Conservation (phyloP, 2,797 vertebrate species). For the Sylvia borin region DNA sequence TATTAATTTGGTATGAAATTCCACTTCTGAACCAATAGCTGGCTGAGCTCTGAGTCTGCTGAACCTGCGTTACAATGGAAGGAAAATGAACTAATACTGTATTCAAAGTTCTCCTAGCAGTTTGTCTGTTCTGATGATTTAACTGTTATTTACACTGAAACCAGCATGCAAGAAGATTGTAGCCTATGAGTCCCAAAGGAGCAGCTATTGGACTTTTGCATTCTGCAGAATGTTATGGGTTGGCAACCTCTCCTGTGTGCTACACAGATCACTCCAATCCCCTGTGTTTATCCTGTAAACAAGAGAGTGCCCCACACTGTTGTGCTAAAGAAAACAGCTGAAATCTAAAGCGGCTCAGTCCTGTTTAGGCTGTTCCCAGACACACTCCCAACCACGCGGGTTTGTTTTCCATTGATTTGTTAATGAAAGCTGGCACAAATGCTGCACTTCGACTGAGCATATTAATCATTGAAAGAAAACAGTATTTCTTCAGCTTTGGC, state of each 20-base stretch:
- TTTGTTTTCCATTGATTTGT: slow-evolving; percentile 76
- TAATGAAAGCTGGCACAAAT: slow-evolving; percentile 75
- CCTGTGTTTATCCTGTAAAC: slow-evolving; percentile 81
- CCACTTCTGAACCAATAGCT: not conserved
- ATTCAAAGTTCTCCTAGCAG: slow-evolving; percentile 40
- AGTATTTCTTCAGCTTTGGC: slow-evolving; percentile 54
- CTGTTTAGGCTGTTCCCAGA: slow-evolving; percentile 79
- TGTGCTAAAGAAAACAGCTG: slow-evolving; percentile 75
- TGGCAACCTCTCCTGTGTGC: slow-evolving; percentile 64
- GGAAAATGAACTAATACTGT: slow-evolving; percentile 11
- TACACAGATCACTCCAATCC: slow-evolving; percentile 66
- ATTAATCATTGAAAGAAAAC: slow-evolving; percentile 66
- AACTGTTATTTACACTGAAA: slow-evolving; percentile 65
- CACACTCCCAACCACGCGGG: slow-evolving; percentile 68
- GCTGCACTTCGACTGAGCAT: slow-evolving; percentile 49
- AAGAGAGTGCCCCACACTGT: slow-evolving; percentile 74
- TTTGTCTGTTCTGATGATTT: slow-evolving; percentile 35
- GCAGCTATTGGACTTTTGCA: slow-evolving; percentile 49
- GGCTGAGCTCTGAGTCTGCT: not conserved
- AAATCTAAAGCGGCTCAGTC: slow-evolving; percentile 75
- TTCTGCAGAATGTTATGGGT: slow-evolving; percentile 74
- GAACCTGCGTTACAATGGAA: not conserved
- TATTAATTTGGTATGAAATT: not conserved
- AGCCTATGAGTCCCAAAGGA: slow-evolving; percentile 5
- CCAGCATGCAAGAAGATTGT: slow-evolving; percentile 30